These are phyloP conservation scores for Tupaia tana DNA, from an alignment of 2,113 vertebrate species.

Conservation along the genomic window DNA sequence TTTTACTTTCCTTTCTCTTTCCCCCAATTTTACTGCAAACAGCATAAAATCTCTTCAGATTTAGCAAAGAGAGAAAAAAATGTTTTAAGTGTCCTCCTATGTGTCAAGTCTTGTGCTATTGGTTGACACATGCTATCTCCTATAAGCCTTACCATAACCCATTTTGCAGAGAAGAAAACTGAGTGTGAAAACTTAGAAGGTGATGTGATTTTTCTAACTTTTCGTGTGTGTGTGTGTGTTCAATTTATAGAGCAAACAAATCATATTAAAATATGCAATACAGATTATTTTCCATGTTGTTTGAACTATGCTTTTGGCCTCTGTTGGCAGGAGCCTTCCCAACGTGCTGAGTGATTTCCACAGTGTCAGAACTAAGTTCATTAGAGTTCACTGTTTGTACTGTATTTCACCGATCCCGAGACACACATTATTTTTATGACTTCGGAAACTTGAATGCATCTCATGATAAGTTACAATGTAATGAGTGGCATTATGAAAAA, in stretches of 20 bases:
- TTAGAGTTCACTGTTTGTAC: constrained; percentile 68
- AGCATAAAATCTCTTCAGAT: not conserved
- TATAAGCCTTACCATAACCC: not conserved
- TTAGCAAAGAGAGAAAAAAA: not conserved
- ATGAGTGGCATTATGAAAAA: not conserved
- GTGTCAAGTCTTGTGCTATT: not conserved
- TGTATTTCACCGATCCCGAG: constrained; percentile 65
- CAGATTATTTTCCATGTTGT: constrained; percentile 65
- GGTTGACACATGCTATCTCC: not conserved
- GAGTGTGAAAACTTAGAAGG: not conserved
- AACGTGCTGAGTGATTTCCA: constrained; percentile 71
- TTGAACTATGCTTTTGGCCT: constrained; percentile 70
- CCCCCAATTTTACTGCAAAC: not conserved
- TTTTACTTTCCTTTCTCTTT: not conserved
- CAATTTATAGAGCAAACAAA: constrained; percentile 69
- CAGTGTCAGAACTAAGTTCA: constrained; percentile 74
- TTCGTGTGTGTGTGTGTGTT: not conserved
- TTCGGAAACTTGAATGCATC: not conserved
- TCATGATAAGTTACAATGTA: constrained; percentile 30
- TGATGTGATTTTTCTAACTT: not conserved
- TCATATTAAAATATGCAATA: constrained; percentile 66
- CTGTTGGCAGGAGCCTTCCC: constrained; percentile 66
- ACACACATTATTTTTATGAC: constrained; percentile 27
- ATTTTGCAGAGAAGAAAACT: constrained; percentile 45
- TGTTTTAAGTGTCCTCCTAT: not conserved